phyloP scores from a whole-genome alignment of 2,113 vertebrate species.

The Hirundichthys speculiger region DNA sequence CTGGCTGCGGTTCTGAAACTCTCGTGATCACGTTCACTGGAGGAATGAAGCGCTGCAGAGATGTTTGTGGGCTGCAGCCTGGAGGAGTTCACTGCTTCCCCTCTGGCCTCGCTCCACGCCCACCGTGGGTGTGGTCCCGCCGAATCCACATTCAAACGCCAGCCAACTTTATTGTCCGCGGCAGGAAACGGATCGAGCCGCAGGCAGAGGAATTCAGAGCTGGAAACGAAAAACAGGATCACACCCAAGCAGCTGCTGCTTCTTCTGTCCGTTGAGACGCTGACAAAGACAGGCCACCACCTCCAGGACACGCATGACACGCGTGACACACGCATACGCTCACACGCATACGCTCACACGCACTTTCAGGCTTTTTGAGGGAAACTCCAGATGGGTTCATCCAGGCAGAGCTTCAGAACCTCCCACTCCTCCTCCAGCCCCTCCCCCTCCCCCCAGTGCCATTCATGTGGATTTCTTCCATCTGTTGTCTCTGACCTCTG shows the following conservation, averaged over 20 bases:
- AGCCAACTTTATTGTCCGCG: constrained; percentile 29
- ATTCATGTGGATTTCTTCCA: constrained; percentile 44
- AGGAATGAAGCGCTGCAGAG: constrained; percentile 9
- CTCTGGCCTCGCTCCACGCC: constrained; percentile 9
- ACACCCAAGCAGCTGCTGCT: background rate
- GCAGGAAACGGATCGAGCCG: background rate
- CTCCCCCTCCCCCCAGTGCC: background rate
- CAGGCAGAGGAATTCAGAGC: background rate
- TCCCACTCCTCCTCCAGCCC: constrained; percentile 35
- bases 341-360: background rate
- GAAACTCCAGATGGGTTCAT: constrained; percentile 54
- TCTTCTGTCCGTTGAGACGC: background rate
- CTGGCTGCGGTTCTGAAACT: too few species aligned
- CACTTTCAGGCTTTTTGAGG: constrained; percentile 3
- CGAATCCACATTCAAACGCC: constrained; percentile 17
- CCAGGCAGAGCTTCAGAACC: constrained; percentile 29
- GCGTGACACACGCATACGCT: background rate
- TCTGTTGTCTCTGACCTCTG: constrained; percentile 51
- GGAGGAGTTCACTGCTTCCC: background rate
- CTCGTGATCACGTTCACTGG: background rate
- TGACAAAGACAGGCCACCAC: background rate
- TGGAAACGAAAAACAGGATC: constrained; percentile 13
- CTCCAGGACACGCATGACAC: too few species aligned
- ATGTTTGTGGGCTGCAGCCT: background rate
- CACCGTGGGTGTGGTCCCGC: constrained; percentile 23